phyloP scores from a whole-genome alignment of 2,797 vertebrate species.

The Enoplosus armatus region DNA sequence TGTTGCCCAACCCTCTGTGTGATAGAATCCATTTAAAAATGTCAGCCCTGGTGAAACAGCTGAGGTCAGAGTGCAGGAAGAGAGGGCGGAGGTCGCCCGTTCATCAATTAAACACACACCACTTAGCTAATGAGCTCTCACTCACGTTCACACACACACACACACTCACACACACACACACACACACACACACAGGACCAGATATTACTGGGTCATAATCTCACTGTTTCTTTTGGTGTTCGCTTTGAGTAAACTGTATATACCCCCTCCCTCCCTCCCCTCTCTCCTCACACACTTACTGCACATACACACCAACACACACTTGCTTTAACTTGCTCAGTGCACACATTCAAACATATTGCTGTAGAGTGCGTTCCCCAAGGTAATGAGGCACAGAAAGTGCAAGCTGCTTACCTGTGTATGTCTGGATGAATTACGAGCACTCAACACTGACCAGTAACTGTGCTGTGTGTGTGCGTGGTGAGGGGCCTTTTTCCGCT shows the following conservation, averaged over 20 bases:
- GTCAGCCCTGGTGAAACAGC: slow-evolving; percentile 34
- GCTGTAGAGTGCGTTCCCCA: slow-evolving; percentile 13
- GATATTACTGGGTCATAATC: slow-evolving; percentile 14
- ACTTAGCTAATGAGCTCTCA: slow-evolving; percentile 63
- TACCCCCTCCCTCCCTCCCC: not conserved
- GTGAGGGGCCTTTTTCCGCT: not conserved
- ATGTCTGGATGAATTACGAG: slow-evolving; percentile 56
- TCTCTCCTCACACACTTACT: slow-evolving; percentile 10
- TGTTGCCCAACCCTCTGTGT: slow-evolving; percentile 26
- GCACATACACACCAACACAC: not conserved
- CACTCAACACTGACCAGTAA: slow-evolving; percentile 47
- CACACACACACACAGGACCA: slow-evolving; percentile 19
- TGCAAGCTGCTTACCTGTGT: slow-evolving; percentile 71
- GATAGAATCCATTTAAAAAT: slow-evolving; percentile 51
- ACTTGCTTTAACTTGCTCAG: slow-evolving; percentile 41
- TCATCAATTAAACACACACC: slow-evolving; percentile 69
- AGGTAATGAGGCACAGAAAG: slow-evolving; percentile 59
- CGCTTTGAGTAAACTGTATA: slow-evolving; percentile 8
- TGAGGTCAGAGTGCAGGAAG: slow-evolving; percentile 57
- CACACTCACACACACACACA: slow-evolving; percentile 15
- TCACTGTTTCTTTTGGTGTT: slow-evolving; percentile 9
- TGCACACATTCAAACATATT: slow-evolving; percentile 46
- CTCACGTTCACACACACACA: not conserved
- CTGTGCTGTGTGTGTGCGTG: slow-evolving; percentile 6
- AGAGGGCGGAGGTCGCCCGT: slow-evolving; percentile 59